Evolutionary conservation across 37 sponge, comb jelly and placozoan genomes (phyloP), one percentile per base, ranked within the genome.

Genomic region (Crambe crambe): DNA sequence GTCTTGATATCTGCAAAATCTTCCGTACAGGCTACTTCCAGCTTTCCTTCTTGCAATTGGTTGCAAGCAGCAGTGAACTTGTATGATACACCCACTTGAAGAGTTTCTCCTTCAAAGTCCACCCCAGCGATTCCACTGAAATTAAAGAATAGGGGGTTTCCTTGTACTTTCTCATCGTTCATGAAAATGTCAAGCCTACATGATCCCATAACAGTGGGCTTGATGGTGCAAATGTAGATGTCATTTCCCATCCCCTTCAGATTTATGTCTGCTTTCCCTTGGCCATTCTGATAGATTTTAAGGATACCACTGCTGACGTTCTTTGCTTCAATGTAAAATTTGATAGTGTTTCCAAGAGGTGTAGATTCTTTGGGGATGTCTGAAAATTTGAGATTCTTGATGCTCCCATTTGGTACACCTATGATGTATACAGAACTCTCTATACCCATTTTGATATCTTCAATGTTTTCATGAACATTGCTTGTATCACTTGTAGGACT

Each of bases 301-400:
- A 87, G 85, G 6, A 72, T 80, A 34, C 87, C 85, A 1, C 58
- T 56, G 0, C 88, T 85, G 44, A 84, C 87, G 23, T 81, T 76
- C 25, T 63, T 47, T 27, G 91, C 83, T 37, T 89, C 73, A 29
- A 89, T 85, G 2, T 80, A 34, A 66, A 93, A 83, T 20, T 56
- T 42, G 1, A 67, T 63, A n/a, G 70, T 51, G 32, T 79, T 69
- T 15, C 80, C 81, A 73, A 83, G 68, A 22, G 56, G 47, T 42
- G 56, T 70, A 22, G 84, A 68, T 27, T 79, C 62, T 15, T 43
- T 56, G 42, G 78, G 71, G 5, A 23, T 38, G 37, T 17, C 21
- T 56, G 36, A 38, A 80, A 87, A 27, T 83, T 73, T 1, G 26
- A 59, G 54, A 65, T 74, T 26, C 4, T 20, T 34, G 34, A 70